Evolutionary conservation across 2,888 invertebrate genomes (phyloP), one percentile per base, ranked within the genome.

Genomic region (Scrobipalpa atriplicella): DNA sequence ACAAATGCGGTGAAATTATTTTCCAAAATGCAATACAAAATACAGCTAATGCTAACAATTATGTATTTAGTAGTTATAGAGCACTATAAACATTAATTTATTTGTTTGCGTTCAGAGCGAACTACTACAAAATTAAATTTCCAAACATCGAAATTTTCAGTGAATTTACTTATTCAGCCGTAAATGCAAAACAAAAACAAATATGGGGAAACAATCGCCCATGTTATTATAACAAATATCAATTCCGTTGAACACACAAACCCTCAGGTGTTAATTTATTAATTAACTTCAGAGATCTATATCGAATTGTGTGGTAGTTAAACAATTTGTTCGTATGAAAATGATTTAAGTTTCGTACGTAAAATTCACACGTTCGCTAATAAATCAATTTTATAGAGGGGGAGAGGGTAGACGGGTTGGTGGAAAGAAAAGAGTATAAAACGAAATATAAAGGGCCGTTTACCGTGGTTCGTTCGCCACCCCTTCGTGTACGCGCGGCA

Each of bases 401-500:
- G 78, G 75, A 76, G 79, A 66, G 68, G 64, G 74, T 75, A 54
- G 62, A 63, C 58, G 78, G 68, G 69, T 70, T 78, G 68, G 69
- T 70, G 73, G 70, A 66, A 64, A 73, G 70, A 74, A 66, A 64
- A 73, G 70, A 74, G 75, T 73, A 78, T 80, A 81, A 80, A 79
- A 75, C 73, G 66, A 70, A 75, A 69, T 70, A 72, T 75, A 74
- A 76, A 74, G 71, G 70, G 67, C 70, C 52, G 62, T 79, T 78
- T 73, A 78, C 76, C 75, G 72, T 68, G 68, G 75, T 79, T 74
- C 75, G 77, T 78, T 84, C 74, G 75, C 81, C 81, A 81, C 84
- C 87, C 85, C 82, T 85, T 77, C 74, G 79, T 79, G 80, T 78
- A 77, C 75, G 76, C 76, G 75, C 75, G 75, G 78, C 74, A 79